Evolutionary conservation across 2,888 invertebrate genomes (phyloP).

Genomic region (Norana najaformis): DNA sequence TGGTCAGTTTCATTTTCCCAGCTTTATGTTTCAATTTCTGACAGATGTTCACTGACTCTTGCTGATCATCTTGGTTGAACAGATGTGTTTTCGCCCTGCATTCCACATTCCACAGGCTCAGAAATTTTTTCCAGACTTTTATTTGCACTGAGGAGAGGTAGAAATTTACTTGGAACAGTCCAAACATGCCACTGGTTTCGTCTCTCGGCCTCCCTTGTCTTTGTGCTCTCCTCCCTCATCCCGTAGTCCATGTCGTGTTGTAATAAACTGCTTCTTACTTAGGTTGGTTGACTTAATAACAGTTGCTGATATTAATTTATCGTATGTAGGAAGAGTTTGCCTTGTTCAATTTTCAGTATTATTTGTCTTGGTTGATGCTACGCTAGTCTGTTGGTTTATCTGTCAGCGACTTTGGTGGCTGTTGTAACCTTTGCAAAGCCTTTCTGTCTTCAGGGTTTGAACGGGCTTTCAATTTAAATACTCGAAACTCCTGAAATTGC

Average conservation of each 20-base stretch:
- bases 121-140: not conserved
- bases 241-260: not conserved
- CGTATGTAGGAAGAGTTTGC: not conserved
- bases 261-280: not conserved
- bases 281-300: constrained; percentile 4
- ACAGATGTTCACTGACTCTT: not conserved
- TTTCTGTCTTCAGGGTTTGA: constrained; percentile 24
- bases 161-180: not conserved
- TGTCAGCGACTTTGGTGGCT: not conserved
- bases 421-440: not conserved
- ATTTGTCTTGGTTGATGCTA: constrained; percentile 23
- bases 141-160: not conserved
- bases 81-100: not conserved
- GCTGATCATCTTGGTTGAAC: not conserved
- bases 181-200: not conserved
- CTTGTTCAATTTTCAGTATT: constrained; percentile 26
- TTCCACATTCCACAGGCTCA: constrained; percentile 13
- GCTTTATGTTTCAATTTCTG: not conserved
- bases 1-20: not conserved
- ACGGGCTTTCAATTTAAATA: constrained; percentile 23
- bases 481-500: constrained; percentile 17
- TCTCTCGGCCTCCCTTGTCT: not conserved
- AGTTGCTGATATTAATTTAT: constrained; percentile 22
- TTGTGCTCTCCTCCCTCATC: not conserved
- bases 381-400: constrained; percentile 2